Percentiles rank a stretch among this genome's conserved stretches.
Conservation (phyloP, 2,113 vertebrate species). For the Cebidichthys violaceus region DNA sequence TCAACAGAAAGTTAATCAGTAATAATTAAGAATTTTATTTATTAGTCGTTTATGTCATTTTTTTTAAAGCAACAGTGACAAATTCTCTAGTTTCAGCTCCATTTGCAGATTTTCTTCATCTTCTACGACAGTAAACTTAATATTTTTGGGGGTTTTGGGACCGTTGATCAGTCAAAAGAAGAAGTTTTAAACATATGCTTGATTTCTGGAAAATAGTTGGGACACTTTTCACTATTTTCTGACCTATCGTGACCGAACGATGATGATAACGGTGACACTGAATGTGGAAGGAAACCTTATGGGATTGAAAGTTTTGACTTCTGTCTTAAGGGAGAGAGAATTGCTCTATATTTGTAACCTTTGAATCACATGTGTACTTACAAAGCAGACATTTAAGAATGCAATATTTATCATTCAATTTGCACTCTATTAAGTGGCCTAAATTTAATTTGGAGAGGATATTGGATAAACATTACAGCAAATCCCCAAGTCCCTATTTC, state of each 20-base stretch:
- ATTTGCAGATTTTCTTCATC: neutral
- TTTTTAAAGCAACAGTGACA: neutral
- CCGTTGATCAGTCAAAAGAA: neutral
- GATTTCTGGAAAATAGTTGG: neutral
- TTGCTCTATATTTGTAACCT: conserved; percentile 34
- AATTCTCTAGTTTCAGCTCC: neutral
- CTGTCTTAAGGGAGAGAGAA: neutral
- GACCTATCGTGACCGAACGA: neutral
- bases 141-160: neutral
- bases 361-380: neutral
- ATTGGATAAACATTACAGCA: conserved; percentile 46
- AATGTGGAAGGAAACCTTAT: neutral
- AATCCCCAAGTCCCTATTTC: conserved; percentile 42
- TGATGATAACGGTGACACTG: neutral
- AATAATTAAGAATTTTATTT: neutral
- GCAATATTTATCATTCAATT: conserved; percentile 55
- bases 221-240: neutral
- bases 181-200: neutral
- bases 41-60: neutral
- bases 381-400: conserved; percentile 20
- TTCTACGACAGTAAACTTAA: neutral
- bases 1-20: neutral
- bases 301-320: neutral
- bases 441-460: conserved; percentile 53
- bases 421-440: conserved; percentile 20